phyloP scores from a whole-genome alignment of 2,113 vertebrate genomes.

The Trematomus loennbergii region DNA sequence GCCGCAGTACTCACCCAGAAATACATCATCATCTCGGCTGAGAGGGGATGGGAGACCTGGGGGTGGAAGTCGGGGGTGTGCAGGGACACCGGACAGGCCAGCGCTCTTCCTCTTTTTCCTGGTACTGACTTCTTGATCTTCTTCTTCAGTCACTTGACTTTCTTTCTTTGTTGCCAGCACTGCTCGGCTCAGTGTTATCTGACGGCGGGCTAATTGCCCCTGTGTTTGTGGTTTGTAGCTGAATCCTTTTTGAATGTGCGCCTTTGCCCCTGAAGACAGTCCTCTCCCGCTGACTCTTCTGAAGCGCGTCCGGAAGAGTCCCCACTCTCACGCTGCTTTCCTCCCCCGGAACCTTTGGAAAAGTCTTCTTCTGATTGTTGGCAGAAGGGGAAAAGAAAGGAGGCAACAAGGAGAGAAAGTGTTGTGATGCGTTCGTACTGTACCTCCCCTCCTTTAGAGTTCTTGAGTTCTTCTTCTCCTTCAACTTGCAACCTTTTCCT shows the following conservation, averaged over 20 bases:
- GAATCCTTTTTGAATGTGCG: conserved; percentile 50
- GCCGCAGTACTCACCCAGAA: conserved; percentile 76
- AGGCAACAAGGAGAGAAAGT: conserved; percentile 43
- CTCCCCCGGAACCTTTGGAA: conserved; percentile 46
- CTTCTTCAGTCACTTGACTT: conserved; percentile 32
- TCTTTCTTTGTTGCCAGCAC: background rate
- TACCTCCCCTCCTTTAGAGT: conserved; percentile 38
- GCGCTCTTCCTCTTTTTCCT: conserved; percentile 38
- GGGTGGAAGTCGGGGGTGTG: conserved; percentile 45
- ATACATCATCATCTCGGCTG: conserved; percentile 77
- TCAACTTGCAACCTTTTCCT: conserved; percentile 38
- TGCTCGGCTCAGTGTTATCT: conserved; percentile 37
- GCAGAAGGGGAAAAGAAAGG: conserved; percentile 30
- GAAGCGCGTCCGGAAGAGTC: conserved; percentile 40
- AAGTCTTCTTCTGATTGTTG: conserved; percentile 36
- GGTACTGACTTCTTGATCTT: conserved; percentile 21
- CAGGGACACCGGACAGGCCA: conserved; percentile 53
- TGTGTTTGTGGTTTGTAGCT: conserved; percentile 48
- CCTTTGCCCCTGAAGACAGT: conserved; percentile 48
- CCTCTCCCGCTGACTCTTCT: conserved; percentile 42
- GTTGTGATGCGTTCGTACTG: conserved; percentile 40
- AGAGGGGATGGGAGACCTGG: conserved; percentile 45
- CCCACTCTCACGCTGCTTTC: conserved; percentile 42
- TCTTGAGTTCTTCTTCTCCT: conserved; percentile 44
- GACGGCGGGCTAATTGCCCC: conserved; percentile 32